phyloP scores from a whole-genome alignment of 2,797 vertebrate species.

The Nyctibius grandis region DNA sequence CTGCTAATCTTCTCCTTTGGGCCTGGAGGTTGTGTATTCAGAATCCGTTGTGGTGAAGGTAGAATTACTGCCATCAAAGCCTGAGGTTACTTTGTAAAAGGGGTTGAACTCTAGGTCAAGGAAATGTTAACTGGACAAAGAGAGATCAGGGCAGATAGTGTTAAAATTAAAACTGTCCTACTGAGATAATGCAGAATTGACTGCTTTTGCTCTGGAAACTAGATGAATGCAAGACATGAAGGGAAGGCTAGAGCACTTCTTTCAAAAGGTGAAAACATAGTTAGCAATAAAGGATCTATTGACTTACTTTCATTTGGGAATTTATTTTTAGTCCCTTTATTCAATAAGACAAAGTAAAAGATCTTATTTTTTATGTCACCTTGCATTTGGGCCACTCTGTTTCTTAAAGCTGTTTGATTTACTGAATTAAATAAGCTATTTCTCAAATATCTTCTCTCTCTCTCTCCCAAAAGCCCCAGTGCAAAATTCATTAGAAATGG shows the following conservation, averaged over 20 bases:
- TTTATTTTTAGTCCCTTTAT: not conserved
- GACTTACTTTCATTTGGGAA: not conserved
- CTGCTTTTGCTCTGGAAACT: slow-evolving; percentile 31
- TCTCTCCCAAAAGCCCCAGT: not conserved
- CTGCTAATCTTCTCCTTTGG: slow-evolving; percentile 72
- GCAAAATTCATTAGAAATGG: not conserved
- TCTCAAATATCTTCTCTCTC: not conserved
- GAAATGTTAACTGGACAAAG: slow-evolving; percentile 59
- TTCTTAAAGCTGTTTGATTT: not conserved
- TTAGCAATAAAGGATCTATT: not conserved
- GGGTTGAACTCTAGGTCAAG: slow-evolving; percentile 54
- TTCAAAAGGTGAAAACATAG: not conserved
- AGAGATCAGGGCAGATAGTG: slow-evolving; percentile 48
- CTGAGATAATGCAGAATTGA: slow-evolving; percentile 51
- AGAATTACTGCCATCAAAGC: slow-evolving; percentile 65
- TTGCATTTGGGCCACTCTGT: not conserved
- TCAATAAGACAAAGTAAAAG: slow-evolving; percentile 6
- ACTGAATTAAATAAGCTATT: not conserved
- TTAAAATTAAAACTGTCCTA: slow-evolving; percentile 56
- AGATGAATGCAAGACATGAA: not conserved
- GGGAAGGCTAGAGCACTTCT: not conserved
- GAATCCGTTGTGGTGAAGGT: slow-evolving; percentile 40
- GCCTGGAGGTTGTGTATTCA: slow-evolving; percentile 60
- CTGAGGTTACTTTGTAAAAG: slow-evolving; percentile 52
- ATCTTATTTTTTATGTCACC: not conserved